phyloP scores from a whole-genome alignment of 2,888 invertebrate genomes.

The Pollenia angustigena region DNA sequence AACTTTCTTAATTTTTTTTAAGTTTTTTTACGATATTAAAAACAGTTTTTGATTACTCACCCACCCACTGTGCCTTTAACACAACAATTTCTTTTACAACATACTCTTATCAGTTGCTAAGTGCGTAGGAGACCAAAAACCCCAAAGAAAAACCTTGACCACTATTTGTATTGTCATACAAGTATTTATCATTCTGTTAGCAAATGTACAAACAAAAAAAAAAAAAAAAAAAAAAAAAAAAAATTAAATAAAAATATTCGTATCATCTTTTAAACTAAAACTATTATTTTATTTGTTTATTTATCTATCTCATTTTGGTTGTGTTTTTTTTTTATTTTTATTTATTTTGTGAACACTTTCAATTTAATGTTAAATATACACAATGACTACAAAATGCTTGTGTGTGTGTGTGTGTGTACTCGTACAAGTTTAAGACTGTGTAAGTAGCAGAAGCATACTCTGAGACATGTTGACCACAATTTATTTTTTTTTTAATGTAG shows the following conservation, averaged over 20 bases:
- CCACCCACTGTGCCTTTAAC: too few relatives aligned
- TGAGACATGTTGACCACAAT: conserved; percentile 38
- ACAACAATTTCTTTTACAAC: too few relatives aligned
- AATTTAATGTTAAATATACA: conserved; percentile 32
- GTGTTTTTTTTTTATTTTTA: not conserved
- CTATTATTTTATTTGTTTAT: conserved; percentile 44
- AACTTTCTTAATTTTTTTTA: too few relatives aligned
- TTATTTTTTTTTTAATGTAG: conserved; percentile 20
- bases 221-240: not conserved
- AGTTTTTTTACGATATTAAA: too few relatives aligned
- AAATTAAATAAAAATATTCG: conserved; percentile 7
- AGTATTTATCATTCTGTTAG: conserved; percentile 41
- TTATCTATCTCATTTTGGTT: not conserved
- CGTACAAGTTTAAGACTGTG: conserved; percentile 2
- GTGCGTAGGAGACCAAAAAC: not conserved
- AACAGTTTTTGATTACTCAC: too few relatives aligned
- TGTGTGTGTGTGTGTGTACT: not conserved
- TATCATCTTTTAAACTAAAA: conserved; percentile 37
- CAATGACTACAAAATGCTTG: not conserved
- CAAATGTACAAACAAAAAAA: conserved; percentile 22
- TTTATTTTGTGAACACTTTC: conserved; percentile 53
- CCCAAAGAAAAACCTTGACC: conserved; percentile 9
- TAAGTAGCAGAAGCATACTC: not conserved
- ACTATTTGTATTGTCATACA: conserved; percentile 1
- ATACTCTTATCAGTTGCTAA: too few relatives aligned